phyloP scores from a whole-genome alignment of 1,140 invertebrate species.

The Formica selysi region DNA sequence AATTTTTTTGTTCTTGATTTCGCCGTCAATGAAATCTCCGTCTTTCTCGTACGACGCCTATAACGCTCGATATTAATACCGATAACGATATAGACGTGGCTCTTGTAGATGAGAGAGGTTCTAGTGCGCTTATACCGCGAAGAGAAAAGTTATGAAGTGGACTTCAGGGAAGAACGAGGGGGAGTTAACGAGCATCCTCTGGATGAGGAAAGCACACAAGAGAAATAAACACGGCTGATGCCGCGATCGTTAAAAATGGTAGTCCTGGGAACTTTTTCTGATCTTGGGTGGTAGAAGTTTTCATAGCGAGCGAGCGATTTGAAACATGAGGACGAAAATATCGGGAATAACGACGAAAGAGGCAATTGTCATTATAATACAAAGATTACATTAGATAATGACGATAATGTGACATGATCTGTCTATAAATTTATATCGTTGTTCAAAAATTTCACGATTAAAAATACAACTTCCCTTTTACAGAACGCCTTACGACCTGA shows the following conservation, averaged over 20 bases:
- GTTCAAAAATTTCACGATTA: not conserved
- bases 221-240: slow-evolving; percentile 53
- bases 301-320: not conserved
- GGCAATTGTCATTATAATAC: not conserved
- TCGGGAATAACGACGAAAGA: not conserved
- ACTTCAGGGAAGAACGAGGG: slow-evolving; percentile 54
- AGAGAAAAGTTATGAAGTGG: slow-evolving; percentile 65
- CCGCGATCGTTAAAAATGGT: slow-evolving; percentile 44
- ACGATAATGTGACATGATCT: not conserved
- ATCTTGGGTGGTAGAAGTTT: slow-evolving; percentile 33
- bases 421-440: not conserved
- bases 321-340: slow-evolving; percentile 1
- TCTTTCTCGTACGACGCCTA: not conserved
- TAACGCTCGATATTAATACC: slow-evolving; percentile 48
- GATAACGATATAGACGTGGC: slow-evolving; percentile 39
- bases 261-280: slow-evolving; percentile 49
- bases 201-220: slow-evolving; percentile 54
- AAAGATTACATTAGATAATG: not conserved
- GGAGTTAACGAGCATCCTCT: slow-evolving; percentile 44
- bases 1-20: not conserved
- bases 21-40: not conserved
- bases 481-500: not conserved
- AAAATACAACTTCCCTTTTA: not conserved
- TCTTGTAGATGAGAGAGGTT: slow-evolving; percentile 42
- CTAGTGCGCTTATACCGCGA: slow-evolving; percentile 46